A percentile compares a stretch with the other conserved stretches of the same genome.
phyloP scores from a whole-genome alignment of 2,888 invertebrate genomes.

The Acrobasis consociella region DNA sequence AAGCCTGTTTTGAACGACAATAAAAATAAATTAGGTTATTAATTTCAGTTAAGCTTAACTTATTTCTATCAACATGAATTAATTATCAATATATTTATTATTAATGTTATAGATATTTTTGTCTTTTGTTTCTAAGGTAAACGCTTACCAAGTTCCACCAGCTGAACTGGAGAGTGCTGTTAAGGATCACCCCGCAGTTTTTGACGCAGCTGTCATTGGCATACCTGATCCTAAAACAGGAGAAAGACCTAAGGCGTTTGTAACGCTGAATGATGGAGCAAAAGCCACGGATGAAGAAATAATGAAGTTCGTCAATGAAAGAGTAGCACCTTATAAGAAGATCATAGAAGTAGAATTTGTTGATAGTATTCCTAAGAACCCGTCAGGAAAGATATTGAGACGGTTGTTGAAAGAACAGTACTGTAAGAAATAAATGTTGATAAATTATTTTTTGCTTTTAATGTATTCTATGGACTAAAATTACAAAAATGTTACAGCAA shows the following conservation, averaged over 20 bases:
- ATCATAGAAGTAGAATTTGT: conserved; percentile 86
- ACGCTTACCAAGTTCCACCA: conserved; percentile 91
- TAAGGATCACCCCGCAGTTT: conserved; percentile 87
- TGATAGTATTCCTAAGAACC: conserved; percentile 88
- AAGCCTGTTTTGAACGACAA: neutral
- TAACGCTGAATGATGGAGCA: conserved; percentile 80
- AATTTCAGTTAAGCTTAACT: too few relatives aligned
- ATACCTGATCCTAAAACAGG: conserved; percentile 86
- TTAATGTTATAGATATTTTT: too few relatives aligned
- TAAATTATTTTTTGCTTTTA: neutral
- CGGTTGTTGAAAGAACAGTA: conserved; percentile 73
- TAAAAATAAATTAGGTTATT: neutral
- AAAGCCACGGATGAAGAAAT: conserved; percentile 81
- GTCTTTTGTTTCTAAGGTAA: conserved; percentile 82
- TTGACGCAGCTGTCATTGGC: conserved; percentile 93
- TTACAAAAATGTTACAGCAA: too few relatives aligned
- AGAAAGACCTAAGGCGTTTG: conserved; percentile 89
- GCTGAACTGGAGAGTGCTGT: conserved; percentile 92
- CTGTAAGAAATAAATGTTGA: conserved; percentile 28
- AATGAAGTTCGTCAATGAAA: conserved; percentile 83
- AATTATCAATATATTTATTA: too few relatives aligned
- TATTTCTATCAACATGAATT: too few relatives aligned
- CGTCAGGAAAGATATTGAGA: conserved; percentile 90
- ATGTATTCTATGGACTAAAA: too few relatives aligned
- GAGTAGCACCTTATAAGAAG: conserved; percentile 90